Evolutionary conservation across 2,797 vertebrate genomes (phyloP), one percentile per base, ranked within the genome.

Genomic region (Emydoidea blandingii): DNA sequence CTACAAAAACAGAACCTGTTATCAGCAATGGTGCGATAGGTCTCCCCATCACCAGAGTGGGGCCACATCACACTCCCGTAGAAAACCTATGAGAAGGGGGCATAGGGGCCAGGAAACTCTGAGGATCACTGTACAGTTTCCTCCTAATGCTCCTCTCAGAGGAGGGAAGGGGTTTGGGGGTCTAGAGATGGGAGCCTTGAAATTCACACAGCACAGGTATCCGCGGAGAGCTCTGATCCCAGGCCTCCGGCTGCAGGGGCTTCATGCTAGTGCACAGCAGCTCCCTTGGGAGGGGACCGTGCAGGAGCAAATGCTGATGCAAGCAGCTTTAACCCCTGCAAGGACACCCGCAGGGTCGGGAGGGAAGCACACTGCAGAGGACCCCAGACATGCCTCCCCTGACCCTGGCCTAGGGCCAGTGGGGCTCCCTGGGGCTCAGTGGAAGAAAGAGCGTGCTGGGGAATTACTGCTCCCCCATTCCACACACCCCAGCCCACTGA

Each of bases 51-150:
- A 85, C 90, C 88, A 85, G 79, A 59, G 87, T 80, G 74, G 91
- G 57, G 65, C 81, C 72, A 3, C 31, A 81, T 52, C 53, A 88
- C 72, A 4, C 76, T 3, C 80, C 91, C 72, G 79, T 56, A 91
- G 81, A 68, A 89, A 95, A 90, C 41, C 19, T 34, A 88, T 31
- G 12, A 92, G 56, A 53, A 90, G 95, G 88, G 83, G 87, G 81
- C 4, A 29, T 74, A 93, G 49, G 52, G 92, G 50, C 0, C 1
- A 72, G 25, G 31, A 91, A 91, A 89, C 0, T 8, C 12, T 81
- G 59, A 52, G 86, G 91, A 86, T 41, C 56, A 87, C n/a, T 27
- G 74, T 23, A 79, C 16, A 86, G 50, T 25, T 91, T 56, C 34
- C 82, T 68, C 52, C 49, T 85, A 83, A 81, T n/a, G 23, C 47